phyloP scores from a whole-genome alignment of 2,797 vertebrate species.

The Chromobotia macracanthus region DNA sequence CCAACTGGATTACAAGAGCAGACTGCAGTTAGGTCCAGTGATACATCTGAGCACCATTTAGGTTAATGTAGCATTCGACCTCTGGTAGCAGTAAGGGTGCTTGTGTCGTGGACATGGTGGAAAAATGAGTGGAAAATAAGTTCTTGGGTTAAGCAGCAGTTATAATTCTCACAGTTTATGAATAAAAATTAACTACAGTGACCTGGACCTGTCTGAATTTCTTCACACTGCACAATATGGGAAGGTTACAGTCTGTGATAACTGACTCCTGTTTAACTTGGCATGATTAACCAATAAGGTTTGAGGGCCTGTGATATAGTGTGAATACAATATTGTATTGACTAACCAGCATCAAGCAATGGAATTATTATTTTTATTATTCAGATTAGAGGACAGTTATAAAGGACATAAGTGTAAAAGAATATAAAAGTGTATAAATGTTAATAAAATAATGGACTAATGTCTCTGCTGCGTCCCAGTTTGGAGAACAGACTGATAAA shows the following conservation, averaged over 20 bases:
- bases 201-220: not conserved
- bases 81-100: not conserved
- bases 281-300: not conserved
- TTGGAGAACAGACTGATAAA: conserved; percentile 48
- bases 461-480: conserved; percentile 16
- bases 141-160: not conserved
- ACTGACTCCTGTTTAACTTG: not conserved
- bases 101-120: not conserved
- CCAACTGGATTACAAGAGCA: too few species aligned
- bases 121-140: not conserved
- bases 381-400: not conserved
- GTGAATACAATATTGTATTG: not conserved
- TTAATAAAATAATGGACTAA: not conserved
- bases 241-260: not conserved
- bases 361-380: not conserved
- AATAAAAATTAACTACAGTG: not conserved
- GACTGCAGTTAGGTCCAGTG: not conserved
- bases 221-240: not conserved
- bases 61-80: not conserved
- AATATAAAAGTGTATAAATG: not conserved
- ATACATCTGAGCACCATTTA: not conserved
- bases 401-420: not conserved
- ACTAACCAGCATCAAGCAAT: not conserved
- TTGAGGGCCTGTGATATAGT: too few species aligned
- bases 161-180: not conserved